Base-by-base conservation (phyloP, 2,113 vertebrate species). In the Mustelus asterias region DNA sequence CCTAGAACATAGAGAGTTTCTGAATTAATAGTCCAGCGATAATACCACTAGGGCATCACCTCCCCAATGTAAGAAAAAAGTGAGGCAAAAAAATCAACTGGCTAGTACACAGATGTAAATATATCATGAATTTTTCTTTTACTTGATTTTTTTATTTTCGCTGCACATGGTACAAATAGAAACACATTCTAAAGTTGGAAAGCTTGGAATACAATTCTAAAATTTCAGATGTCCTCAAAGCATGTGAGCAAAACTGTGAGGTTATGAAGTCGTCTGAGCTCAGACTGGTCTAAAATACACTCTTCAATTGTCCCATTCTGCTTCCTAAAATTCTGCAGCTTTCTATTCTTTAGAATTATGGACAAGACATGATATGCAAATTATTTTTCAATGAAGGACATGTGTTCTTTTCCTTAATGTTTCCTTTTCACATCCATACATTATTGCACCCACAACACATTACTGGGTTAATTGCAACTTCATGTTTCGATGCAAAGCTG, bases 291-390 rank as follows among this genome's bases (percentile, higher is more conserved):
- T 63, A 92, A 63, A 60, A n/a, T 92, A 63, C 88, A 63, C 10
- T 63, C 58, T 92, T 92, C 18, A 67, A n/a, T 20, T 94, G 58
- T 94, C 63, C 92, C 37, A 44, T 60, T 94, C n/a, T 94, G n/a
- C 63, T 94, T 41, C 4, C 65, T 33, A 3, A 94, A 20, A n/a
- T 41, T n/a, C 60, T 69, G 63, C 33, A 18, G 60, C 60, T 65
- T 67, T 65, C 10, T 41, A 20, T 67, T n/a, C 18, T 60, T 93
- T 93, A 26, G 5, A 65, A 93, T 65, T 63, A 13, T 20, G 11
- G 7, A 60, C 29, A 93, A n/a, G 24, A 4, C 83, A 86, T 44
- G 6, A 58, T 29, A 86, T 89, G 86, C 26, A 3, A 89, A 76
- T 76, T 48, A 5, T 3, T 86, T 86, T 86, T 76, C 16, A 86